A percentile compares a stretch with the other conserved stretches of the same genome.
Evolutionary conservation across 2,888 invertebrate species (phyloP).

Genomic region (Cosmopolites sordidus): DNA sequence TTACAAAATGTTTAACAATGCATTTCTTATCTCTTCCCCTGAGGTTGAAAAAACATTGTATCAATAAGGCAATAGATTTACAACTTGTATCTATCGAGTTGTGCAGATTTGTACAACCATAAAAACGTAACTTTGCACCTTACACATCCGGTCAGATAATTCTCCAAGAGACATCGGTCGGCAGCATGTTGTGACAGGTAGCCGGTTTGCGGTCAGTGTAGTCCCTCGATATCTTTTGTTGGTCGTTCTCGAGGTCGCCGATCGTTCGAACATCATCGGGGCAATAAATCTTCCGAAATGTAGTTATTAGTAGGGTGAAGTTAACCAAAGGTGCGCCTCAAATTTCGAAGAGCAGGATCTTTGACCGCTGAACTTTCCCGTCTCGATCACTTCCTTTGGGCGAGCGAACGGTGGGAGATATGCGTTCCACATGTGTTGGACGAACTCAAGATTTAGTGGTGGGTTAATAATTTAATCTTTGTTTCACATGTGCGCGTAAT

Average conservation of each 20-base stretch:
- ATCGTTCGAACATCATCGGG: constrained; percentile 28
- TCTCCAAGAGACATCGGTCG: constrained; percentile 31
- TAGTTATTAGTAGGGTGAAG: constrained; percentile 22
- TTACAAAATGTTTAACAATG: no score
- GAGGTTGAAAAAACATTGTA: no score
- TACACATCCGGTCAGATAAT: constrained; percentile 34
- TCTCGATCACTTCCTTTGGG: constrained; percentile 38
- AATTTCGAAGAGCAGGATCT: constrained; percentile 25
- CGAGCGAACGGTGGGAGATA: constrained; percentile 10
- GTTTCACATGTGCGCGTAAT: constrained; percentile 3
- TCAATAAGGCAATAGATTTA: no score
- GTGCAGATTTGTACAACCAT: constrained; percentile 8
- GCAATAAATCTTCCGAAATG: constrained; percentile 31
- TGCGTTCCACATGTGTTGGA: constrained; percentile 26
- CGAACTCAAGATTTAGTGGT: constrained; percentile 22
- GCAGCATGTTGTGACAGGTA: constrained; percentile 41
- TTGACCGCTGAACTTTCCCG: constrained; percentile 40
- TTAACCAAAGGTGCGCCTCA: constrained; percentile 12
- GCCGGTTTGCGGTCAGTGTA: constrained; percentile 39
- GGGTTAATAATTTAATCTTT: constrained; percentile 9
- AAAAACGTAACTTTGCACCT: constrained; percentile 33
- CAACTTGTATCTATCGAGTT: no score
- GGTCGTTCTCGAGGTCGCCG: constrained; percentile 16
- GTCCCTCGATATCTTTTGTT: constrained; percentile 16
- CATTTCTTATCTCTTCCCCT: no score